phyloP scores from a whole-genome alignment of 1,140 invertebrate species.

The Zophobas atratus region DNA sequence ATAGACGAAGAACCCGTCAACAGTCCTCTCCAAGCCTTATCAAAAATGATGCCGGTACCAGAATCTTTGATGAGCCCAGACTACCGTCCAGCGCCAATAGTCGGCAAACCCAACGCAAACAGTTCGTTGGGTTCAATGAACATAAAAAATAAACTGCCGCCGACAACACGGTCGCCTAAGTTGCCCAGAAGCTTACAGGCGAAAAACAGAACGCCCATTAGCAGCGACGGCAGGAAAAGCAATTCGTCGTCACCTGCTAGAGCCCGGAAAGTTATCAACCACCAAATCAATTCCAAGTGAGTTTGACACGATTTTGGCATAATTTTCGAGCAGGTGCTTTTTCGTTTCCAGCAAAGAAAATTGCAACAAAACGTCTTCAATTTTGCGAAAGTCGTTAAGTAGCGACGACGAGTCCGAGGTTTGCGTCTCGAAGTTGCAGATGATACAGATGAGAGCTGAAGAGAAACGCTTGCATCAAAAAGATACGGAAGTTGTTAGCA shows the following conservation, averaged over 20 bases:
- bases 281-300: constrained; percentile 40
- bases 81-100: constrained; percentile 72
- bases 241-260: constrained; percentile 56
- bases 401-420: constrained; percentile 75
- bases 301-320: not conserved
- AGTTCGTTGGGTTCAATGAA: constrained; percentile 32
- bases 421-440: constrained; percentile 74
- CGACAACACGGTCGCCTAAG: constrained; percentile 68
- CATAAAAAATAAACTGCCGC: constrained; percentile 45
- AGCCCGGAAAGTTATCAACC: constrained; percentile 49
- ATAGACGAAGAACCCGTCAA: constrained; percentile 66
- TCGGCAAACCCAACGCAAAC: constrained; percentile 32
- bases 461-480: constrained; percentile 69
- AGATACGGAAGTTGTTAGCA: constrained; percentile 68
- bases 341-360: constrained; percentile 19
- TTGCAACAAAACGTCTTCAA: constrained; percentile 56
- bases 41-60: constrained; percentile 88
- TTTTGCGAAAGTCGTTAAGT: constrained; percentile 64
- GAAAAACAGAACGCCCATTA: constrained; percentile 21
- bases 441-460: constrained; percentile 72
- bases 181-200: constrained; percentile 35
- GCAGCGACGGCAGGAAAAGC: constrained; percentile 23
- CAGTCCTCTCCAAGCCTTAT: constrained; percentile 83
- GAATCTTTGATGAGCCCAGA: constrained; percentile 90
- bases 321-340: not conserved